Evolutionary conservation across 2,113 vertebrate genomes (phyloP).

Genomic region (Miniopterus natalensis): DNA sequence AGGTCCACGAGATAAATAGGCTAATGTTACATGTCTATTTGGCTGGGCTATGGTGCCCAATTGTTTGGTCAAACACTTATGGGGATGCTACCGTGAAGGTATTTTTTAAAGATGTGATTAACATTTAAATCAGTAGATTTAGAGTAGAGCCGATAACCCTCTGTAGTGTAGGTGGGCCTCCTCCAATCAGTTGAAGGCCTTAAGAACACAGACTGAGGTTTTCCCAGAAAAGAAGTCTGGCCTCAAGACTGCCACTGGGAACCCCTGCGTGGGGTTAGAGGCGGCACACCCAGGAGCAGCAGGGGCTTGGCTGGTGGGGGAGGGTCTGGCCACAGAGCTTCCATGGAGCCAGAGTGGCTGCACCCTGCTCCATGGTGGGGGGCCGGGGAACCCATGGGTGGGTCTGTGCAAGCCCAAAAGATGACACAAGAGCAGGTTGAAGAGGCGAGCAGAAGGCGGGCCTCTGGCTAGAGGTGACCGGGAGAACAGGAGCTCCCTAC

Average conservation of each 20-base stretch:
- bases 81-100: neutral
- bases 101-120: neutral
- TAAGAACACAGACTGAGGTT: neutral
- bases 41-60: neutral
- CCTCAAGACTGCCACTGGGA: neutral
- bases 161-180: neutral
- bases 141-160: neutral
- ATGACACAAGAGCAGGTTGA: neutral
- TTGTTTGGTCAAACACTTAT: neutral
- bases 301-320: too few relatives aligned
- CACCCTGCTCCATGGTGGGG: accelerated
- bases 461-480: neutral
- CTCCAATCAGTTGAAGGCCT: neutral
- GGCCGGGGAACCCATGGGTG: too few relatives aligned
- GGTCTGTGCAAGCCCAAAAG: neutral
- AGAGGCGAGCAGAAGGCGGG: neutral
- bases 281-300: neutral
- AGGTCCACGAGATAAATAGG: neutral
- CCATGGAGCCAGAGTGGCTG: accelerated
- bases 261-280: too few relatives aligned
- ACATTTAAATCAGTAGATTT: neutral
- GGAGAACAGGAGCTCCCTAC: conserved; percentile 51
- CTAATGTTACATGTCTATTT: neutral
- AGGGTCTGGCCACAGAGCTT: neutral
- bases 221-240: neutral